Conservation (phyloP, 1,140 invertebrate genomes). For the Drosophila funebris region DNA sequence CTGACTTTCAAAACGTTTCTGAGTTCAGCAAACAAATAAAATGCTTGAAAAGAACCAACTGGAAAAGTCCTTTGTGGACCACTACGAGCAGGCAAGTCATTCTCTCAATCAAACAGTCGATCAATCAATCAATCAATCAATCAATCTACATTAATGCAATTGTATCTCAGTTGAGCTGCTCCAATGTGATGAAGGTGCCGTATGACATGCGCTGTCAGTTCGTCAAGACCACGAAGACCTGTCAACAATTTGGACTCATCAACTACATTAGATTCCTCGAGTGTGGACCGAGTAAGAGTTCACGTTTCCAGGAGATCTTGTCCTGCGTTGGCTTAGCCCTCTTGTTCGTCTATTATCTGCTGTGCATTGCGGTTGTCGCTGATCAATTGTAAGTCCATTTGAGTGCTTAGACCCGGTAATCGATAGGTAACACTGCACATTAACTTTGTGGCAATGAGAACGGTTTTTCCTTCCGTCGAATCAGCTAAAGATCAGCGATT, state of each 20-base stretch:
- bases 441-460: too few species aligned
- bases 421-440: too few species aligned
- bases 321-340: neutral
- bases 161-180: neutral
- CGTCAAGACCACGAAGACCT: neutral
- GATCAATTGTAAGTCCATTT: slow-evolving; percentile 13
- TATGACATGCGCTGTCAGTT: neutral
- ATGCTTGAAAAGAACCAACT: neutral
- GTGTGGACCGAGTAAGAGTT: neutral
- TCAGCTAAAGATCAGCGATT: too few species aligned
- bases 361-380: neutral
- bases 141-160: too few species aligned
- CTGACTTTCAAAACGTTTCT: neutral
- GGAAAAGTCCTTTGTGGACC: neutral
- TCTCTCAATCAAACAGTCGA: too few species aligned
- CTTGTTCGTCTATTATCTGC: neutral
- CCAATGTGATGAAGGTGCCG: slow-evolving; percentile 7
- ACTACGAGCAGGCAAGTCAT: neutral
- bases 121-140: too few species aligned
- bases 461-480: too few species aligned
- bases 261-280: slow-evolving; percentile 1
- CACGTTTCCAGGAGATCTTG: neutral
- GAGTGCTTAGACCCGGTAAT: too few species aligned
- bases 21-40: neutral
- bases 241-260: neutral